Percentiles rank a stretch among this genome's conserved stretches.
Evolutionary conservation across 2,113 vertebrate genomes (phyloP).

Genomic region (Lepidothrix coronata): DNA sequence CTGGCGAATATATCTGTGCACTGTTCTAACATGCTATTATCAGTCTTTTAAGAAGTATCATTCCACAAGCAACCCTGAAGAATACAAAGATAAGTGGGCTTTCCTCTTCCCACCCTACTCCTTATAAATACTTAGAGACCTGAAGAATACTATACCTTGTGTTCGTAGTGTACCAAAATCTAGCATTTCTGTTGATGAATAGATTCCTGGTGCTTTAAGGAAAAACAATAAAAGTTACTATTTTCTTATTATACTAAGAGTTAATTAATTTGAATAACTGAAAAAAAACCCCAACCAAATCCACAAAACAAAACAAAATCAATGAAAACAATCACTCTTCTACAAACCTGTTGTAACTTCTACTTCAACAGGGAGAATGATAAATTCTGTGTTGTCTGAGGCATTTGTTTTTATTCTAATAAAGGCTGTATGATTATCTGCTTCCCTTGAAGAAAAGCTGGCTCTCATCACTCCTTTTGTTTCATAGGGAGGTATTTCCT

Average conservation of each 20-base stretch:
- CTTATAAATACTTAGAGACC: background rate
- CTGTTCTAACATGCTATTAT: background rate
- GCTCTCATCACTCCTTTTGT: constrained; percentile 99
- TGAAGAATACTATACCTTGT: constrained; percentile 78
- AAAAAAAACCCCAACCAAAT: background rate
- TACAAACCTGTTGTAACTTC: constrained; percentile 94
- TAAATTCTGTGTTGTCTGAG: constrained; percentile 90
- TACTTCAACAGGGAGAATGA: constrained; percentile 96
- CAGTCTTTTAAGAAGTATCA: background rate
- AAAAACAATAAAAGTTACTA: background rate
- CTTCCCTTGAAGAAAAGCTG: constrained; percentile 96
- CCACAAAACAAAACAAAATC: background rate
- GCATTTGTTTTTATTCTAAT: constrained; percentile 98
- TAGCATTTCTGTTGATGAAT: constrained; percentile 93
- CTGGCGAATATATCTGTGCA: background rate
- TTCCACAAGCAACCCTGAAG: background rate
- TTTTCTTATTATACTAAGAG: background rate
- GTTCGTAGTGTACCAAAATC: constrained; percentile 97
- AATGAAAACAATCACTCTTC: background rate
- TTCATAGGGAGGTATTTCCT: constrained; percentile 99
- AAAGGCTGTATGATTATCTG: constrained; percentile 98
- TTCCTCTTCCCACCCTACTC: background rate
- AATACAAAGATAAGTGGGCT: background rate
- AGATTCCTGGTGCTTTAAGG: constrained; percentile 79
- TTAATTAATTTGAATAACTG: background rate